phyloP scores from a whole-genome alignment of 2,888 invertebrate genomes.

The Netelia melanura region DNA sequence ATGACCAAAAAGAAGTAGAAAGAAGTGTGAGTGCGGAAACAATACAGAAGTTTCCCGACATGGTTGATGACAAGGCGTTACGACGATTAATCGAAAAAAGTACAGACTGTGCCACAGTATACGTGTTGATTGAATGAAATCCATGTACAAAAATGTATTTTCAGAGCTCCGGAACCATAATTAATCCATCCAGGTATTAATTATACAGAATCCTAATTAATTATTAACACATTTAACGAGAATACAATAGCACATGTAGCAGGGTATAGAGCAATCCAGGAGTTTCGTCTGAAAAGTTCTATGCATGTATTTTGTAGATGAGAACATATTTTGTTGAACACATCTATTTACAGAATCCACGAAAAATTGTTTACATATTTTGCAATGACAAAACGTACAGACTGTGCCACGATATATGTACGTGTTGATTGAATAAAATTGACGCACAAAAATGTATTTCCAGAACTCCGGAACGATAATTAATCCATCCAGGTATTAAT shows the following conservation, averaged over 20 bases:
- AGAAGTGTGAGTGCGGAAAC: not conserved
- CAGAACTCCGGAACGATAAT: not conserved
- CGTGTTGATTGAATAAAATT: slow-evolving; percentile 4
- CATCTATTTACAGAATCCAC: not conserved
- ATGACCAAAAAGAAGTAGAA: slow-evolving; percentile 4
- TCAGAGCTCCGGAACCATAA: too few species aligned
- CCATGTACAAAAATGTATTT: too few species aligned
- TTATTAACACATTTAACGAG: too few species aligned
- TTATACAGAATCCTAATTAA: too few species aligned
- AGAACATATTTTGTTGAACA: not conserved
- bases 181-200: too few species aligned
- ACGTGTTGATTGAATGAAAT: not conserved
- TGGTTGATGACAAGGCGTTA: not conserved
- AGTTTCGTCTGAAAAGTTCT: not conserved
- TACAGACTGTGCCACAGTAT: not conserved
- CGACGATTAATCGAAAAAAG: slow-evolving; percentile 37
- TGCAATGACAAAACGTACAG: not conserved
- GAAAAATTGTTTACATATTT: not conserved
- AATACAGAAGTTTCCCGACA: not conserved
- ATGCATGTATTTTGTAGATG: not conserved
- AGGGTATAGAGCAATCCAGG: not conserved
- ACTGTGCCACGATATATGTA: not conserved
- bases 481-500: slow-evolving; percentile 30
- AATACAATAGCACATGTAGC: not conserved
- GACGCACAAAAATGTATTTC: not conserved